phyloP scores from a whole-genome alignment of 1,140 invertebrate genomes.

The Ceratina calcarata region DNA sequence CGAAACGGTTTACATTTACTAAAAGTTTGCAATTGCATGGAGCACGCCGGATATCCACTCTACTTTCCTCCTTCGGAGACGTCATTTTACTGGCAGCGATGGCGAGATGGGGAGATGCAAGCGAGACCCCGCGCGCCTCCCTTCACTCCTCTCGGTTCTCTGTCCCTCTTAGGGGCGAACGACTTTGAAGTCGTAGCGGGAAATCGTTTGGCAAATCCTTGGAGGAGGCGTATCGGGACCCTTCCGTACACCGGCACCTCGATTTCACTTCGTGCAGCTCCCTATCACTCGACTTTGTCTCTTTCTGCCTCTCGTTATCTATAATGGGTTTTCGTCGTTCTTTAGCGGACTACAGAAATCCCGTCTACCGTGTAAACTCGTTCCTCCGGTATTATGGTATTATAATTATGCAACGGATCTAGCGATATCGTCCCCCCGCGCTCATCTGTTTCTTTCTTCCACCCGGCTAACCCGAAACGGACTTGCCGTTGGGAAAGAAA shows the following conservation, averaged over 20 bases:
- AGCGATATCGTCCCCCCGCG: not conserved
- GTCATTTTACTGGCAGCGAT: conserved; percentile 70
- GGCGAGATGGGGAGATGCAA: conserved; percentile 45
- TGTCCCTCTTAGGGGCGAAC: conserved; percentile 30
- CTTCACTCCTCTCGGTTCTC: not conserved
- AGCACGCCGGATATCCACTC: conserved; percentile 69
- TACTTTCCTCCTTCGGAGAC: conserved; percentile 66
- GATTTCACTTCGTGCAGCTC: conserved; percentile 48
- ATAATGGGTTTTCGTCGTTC: conserved; percentile 65
- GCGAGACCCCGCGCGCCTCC: not conserved
- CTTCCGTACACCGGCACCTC: conserved; percentile 57
- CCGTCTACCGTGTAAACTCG: conserved; percentile 59
- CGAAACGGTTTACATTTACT: conserved; percentile 76
- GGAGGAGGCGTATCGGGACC: conserved; percentile 57
- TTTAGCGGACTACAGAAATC: conserved; percentile 59
- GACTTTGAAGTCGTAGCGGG: conserved; percentile 68
- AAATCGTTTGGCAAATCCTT: conserved; percentile 67
- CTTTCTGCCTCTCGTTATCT: conserved; percentile 64
- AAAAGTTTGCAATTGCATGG: conserved; percentile 72
- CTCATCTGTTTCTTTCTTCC: not conserved
- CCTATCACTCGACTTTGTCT: conserved; percentile 51
- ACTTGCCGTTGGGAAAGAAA: not conserved
- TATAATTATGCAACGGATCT: conserved; percentile 46
- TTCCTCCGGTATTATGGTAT: conserved; percentile 29
- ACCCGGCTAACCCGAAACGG: not conserved